Percentiles rank a stretch among this genome's conserved stretches.
Evolutionary conservation across 1,140 invertebrate genomes (phyloP).

Genomic region (Physella acuta): DNA sequence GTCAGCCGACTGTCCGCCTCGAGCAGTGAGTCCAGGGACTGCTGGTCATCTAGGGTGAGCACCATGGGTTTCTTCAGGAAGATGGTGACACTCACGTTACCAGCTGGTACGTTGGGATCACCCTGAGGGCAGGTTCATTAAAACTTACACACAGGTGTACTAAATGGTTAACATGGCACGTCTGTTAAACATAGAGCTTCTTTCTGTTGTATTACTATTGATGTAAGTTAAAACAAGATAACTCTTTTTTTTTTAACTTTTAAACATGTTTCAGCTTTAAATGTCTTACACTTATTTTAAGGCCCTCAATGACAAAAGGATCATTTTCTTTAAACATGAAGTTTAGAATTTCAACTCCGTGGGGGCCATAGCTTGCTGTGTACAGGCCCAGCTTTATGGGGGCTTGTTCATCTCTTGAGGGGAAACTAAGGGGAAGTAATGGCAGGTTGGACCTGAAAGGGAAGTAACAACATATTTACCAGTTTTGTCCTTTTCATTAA

Average conservation of each 20-base stretch:
- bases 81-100: not conserved
- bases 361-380: slow-evolving; percentile 11
- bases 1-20: not conserved
- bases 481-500: too few relatives aligned
- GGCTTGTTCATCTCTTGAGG: not conserved
- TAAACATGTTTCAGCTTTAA: too few relatives aligned
- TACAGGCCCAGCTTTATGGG: not conserved
- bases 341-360: slow-evolving; percentile 13
- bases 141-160: not conserved
- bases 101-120: slow-evolving; percentile 18
- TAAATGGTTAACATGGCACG: not conserved
- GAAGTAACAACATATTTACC: too few relatives aligned
- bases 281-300: slow-evolving; percentile 17
- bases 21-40: not conserved
- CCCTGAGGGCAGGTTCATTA: too few relatives aligned
- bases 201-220: not conserved
- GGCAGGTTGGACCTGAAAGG: slow-evolving; percentile 8
- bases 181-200: not conserved
- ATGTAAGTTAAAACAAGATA: not conserved
- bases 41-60: not conserved
- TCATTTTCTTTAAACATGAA: not conserved
- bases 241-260: too few relatives aligned
- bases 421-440: not conserved
- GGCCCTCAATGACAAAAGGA: not conserved
- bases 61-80: slow-evolving; percentile 12